A percentile compares a stretch with the other conserved stretches of the same genome.
These are phyloP conservation scores for Parnassius orleans DNA, from an alignment of 2,888 invertebrate genomes.

Conservation along the genomic window DNA sequence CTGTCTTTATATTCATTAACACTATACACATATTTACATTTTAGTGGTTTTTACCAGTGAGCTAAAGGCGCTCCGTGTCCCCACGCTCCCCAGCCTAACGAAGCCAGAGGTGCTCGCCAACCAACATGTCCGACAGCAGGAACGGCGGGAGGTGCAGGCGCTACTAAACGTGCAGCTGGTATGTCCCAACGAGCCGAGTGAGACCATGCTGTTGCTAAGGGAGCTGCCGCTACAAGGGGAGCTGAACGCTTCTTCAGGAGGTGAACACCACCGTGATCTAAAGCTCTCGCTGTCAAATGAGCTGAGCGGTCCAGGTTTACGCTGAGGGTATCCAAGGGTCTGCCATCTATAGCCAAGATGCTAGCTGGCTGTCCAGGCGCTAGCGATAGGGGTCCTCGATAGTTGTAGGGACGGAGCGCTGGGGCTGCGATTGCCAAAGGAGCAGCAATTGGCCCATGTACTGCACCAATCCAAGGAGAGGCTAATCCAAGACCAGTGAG, in stretches of 20 bases:
- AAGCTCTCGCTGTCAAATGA: constrained; percentile 43
- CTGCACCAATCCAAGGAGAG: constrained; percentile 50
- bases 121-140: constrained; percentile 39
- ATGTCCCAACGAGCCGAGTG: constrained; percentile 30
- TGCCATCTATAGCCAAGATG: constrained; percentile 62
- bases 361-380: too few relatives aligned
- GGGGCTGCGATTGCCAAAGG: constrained; percentile 41
- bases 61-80: constrained; percentile 39
- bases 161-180: constrained; percentile 39
- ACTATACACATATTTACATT: constrained; percentile 30
- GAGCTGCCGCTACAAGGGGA: constrained; percentile 39
- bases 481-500: constrained; percentile 34
- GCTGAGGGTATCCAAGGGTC: constrained; percentile 71
- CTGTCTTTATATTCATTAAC: constrained; percentile 63
- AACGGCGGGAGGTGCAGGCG: constrained; percentile 37
- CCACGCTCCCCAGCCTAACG: constrained; percentile 37
- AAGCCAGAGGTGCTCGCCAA: constrained; percentile 41
- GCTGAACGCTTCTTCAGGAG: constrained; percentile 52
- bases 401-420: constrained; percentile 50
- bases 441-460: constrained; percentile 38
- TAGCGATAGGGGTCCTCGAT: too few relatives aligned
- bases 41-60: constrained; percentile 47
- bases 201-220: constrained; percentile 28
- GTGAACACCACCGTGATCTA: constrained; percentile 50
- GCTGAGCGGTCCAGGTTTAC: constrained; percentile 64